phyloP scores from a whole-genome alignment of 2,888 invertebrate genomes.

The Platycheirus albimanus region DNA sequence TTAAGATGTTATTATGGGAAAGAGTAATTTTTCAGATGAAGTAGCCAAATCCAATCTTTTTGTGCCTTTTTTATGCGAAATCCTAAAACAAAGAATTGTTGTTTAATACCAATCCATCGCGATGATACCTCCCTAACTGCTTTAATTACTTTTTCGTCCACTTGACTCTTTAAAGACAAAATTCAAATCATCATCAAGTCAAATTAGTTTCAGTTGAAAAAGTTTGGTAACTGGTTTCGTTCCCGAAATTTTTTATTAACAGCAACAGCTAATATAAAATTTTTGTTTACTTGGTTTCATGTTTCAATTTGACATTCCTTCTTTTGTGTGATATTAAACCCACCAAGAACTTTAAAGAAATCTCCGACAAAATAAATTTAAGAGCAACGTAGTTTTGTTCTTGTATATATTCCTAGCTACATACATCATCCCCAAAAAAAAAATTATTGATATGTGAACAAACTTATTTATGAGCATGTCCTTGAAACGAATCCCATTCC shows the following conservation, averaged over 20 bases:
- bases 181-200: neutral
- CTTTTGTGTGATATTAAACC: neutral
- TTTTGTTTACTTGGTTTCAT: constrained; percentile 28
- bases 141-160: neutral
- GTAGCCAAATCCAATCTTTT: too few species aligned
- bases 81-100: too few species aligned
- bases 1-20: too few species aligned
- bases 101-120: too few species aligned
- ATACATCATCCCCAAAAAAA: neutral
- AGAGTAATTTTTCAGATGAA: too few species aligned
- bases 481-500: neutral
- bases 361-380: neutral
- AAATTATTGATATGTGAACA: constrained; percentile 25
- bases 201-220: constrained; percentile 28
- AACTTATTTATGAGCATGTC: constrained; percentile 22
- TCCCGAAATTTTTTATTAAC: neutral
- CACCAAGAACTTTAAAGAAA: neutral
- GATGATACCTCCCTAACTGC: neutral
- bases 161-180: constrained; percentile 1
- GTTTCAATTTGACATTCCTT: constrained; percentile 1
- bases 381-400: neutral
- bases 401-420: neutral
- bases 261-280: neutral
- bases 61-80: too few species aligned
- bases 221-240: neutral